Conservation (phyloP, 2,888 invertebrate genomes). For the Hybos culiciformis region DNA sequence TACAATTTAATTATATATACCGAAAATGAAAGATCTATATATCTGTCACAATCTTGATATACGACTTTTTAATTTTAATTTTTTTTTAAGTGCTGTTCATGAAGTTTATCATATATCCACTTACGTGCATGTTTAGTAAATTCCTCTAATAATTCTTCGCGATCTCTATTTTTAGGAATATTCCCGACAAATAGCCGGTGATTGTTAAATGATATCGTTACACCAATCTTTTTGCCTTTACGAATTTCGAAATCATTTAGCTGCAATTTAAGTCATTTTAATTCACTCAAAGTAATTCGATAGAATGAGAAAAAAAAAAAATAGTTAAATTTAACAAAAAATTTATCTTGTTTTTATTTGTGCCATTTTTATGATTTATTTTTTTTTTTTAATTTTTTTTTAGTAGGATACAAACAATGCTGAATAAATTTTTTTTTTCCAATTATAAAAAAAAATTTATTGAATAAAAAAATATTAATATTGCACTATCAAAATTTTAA, state of each 20-base stretch:
- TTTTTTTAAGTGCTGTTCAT: too few species aligned
- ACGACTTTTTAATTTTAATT: too few species aligned
- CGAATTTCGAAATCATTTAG: constrained; percentile 99
- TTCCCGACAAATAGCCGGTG: constrained; percentile 99
- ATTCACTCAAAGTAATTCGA: constrained; percentile 31
- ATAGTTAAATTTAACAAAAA: constrained; percentile 11
- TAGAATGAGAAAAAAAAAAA: constrained; percentile 17
- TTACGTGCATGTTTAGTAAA: constrained; percentile 99
- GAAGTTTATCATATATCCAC: too few species aligned
- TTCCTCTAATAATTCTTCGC: constrained; percentile 98
- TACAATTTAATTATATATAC: too few species aligned
- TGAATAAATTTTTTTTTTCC: too few species aligned
- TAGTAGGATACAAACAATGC: too few species aligned
- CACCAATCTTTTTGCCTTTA: constrained; percentile 99
- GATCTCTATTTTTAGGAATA: constrained; percentile 99
- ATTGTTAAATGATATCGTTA: constrained; percentile 99
- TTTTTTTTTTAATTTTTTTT: constrained; percentile 2
- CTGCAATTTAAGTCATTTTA: constrained; percentile 57
- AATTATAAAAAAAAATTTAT: neutral
- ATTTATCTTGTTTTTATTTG: too few species aligned
- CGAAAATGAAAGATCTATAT: too few species aligned
- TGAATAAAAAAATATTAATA: neutral
- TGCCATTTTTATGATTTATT: neutral
- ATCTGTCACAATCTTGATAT: too few species aligned
- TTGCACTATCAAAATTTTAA: neutral